phyloP scores from a whole-genome alignment of 2,113 vertebrate genomes.

The Alaudala cheleensis region DNA sequence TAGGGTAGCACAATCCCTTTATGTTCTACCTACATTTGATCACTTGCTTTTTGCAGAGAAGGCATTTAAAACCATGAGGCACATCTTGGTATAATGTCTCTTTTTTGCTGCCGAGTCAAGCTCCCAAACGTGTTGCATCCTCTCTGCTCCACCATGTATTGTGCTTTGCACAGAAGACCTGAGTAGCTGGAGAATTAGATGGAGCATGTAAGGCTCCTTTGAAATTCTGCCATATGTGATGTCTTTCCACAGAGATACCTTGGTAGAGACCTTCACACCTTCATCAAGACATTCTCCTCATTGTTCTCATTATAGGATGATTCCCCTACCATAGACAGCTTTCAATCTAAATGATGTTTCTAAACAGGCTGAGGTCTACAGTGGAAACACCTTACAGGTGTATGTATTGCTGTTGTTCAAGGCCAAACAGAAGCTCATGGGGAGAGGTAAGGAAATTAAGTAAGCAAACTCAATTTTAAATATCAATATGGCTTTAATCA shows the following conservation, averaged over 20 bases:
- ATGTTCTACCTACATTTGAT: background rate
- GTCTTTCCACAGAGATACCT: background rate
- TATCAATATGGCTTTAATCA: constrained; percentile 2
- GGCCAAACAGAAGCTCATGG: background rate
- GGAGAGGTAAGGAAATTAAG: background rate
- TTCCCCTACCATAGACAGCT: background rate
- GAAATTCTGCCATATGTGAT: background rate
- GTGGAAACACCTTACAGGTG: background rate
- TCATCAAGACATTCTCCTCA: background rate
- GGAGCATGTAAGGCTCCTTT: background rate
- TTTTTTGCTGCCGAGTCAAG: background rate
- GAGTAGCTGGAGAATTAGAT: background rate
- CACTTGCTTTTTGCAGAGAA: background rate
- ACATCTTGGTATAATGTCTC: background rate
- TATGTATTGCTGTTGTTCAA: background rate
- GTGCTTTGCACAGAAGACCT: background rate
- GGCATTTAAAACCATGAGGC: background rate
- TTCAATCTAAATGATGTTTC: background rate
- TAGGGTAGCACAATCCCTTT: background rate
- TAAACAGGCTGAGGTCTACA: background rate
- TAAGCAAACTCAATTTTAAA: background rate
- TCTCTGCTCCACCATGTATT: background rate
- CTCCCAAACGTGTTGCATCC: background rate
- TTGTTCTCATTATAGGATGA: background rate
- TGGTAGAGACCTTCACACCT: fast-evolving